Percentiles rank a stretch among this genome's conserved stretches.
phyloP scores from a whole-genome alignment of 2,797 vertebrate genomes.

The Mormyrus proboscirostris region DNA sequence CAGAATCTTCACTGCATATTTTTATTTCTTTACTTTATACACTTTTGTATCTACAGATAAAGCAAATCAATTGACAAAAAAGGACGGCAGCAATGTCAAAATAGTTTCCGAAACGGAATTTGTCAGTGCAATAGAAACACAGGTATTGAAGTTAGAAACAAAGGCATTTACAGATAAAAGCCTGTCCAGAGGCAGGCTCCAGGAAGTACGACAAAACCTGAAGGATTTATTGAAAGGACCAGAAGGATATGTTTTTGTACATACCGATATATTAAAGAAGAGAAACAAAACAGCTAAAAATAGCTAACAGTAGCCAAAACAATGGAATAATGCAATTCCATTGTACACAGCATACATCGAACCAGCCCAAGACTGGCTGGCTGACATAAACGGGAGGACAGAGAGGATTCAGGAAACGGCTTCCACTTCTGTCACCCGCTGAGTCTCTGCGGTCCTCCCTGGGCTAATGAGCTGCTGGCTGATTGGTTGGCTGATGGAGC shows the following conservation, averaged over 20 bases:
- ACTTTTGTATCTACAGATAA: neutral
- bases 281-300: conserved; percentile 3
- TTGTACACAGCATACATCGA: conserved; percentile 5
- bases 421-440: conserved; percentile 14
- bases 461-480: conserved; percentile 25
- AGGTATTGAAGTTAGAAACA: neutral
- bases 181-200: neutral
- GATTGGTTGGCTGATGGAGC: conserved; percentile 19
- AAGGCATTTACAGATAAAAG: neutral
- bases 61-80: conserved; percentile 9
- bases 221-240: conserved; percentile 9
- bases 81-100: neutral
- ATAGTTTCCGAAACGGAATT: neutral
- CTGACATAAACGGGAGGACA: neutral
- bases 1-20: neutral
- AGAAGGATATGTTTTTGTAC: neutral
- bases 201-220: conserved; percentile 7
- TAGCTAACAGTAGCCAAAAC: neutral
- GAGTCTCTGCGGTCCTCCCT: conserved; percentile 15
- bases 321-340: neutral
- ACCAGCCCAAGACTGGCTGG: neutral
- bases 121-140: conserved; percentile 3
- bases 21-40: neutral
- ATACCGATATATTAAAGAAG: conserved; percentile 11
- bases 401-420: neutral